A percentile compares a stretch with the other conserved stretches of the same genome.
These are phyloP conservation scores for Hydractinia symbiolongicarpus DNA, from an alignment of 30 jellyfish, hydroid and myxozoan species.

Conservation along the genomic window DNA sequence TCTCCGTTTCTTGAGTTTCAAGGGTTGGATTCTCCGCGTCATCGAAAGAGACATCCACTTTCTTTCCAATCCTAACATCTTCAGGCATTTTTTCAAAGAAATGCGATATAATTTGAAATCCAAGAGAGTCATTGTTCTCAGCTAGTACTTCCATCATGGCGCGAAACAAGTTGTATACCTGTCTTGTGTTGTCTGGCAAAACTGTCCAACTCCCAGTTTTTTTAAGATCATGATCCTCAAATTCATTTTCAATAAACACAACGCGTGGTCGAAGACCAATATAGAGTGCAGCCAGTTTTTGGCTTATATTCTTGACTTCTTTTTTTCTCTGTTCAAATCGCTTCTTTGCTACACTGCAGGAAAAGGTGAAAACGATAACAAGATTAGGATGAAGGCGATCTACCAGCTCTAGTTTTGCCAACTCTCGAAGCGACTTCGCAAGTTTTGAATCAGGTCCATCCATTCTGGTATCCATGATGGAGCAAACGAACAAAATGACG, in stretches of 20 bases:
- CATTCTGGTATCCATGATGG: neutral
- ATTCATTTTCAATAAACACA: neutral
- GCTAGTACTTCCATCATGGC: neutral
- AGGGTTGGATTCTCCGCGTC: neutral
- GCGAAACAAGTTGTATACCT: neutral
- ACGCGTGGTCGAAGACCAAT: neutral
- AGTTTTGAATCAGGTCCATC: slow-evolving; percentile 9
- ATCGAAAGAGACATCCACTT: neutral
- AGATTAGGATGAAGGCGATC: neutral
- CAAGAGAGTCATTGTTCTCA: slow-evolving; percentile 7
- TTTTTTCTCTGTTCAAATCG: neutral
- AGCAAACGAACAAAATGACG: neutral
- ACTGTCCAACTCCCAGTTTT: neutral
- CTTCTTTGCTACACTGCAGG: neutral
- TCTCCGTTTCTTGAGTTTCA: neutral
- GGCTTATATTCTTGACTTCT: neutral
- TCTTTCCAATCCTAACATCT: neutral
- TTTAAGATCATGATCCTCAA: neutral
- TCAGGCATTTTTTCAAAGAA: neutral
- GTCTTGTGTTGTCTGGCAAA: neutral
- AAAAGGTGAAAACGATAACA: neutral
- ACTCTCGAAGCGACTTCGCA: neutral
- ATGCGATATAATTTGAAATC: neutral
- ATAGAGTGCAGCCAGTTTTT: neutral
- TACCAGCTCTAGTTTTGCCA: neutral